Base-by-base conservation (phyloP, 2,797 vertebrate species). In the Coilia nasus region DNA sequence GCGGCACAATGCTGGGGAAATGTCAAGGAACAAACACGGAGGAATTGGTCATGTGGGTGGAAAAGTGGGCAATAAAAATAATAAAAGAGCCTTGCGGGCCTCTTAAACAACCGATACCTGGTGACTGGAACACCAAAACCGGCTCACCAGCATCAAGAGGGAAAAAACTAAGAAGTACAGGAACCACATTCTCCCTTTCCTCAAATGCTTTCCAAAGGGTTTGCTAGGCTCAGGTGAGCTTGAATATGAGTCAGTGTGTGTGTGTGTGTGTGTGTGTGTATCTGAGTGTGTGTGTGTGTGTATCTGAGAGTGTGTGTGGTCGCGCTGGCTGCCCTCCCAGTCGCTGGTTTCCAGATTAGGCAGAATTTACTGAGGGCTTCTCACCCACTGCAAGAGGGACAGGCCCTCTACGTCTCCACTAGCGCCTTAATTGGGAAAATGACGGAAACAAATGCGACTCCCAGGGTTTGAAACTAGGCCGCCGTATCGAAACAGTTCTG, bases 71-170 rank as follows among this genome's bases (percentile, higher is more conserved):
- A 15, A 82, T 46, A 67, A 56, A 71, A 82, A 10, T 17, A 85
- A 84, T 41, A 41, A 81, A 82, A 21, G 7, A 31, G 50, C 81
- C 56, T 80, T 14, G 82, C 44, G 82, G 50, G 50, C 35, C 82
- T 25, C 81, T 85, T 85, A 85, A 85, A 85, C 84, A 82, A 46
- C 9, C 46, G 25, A 67, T 85, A 81, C 84, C 84, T 85, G 81
- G 81, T 56, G 84, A 17, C 54, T 85, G 64, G 84, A 57, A 50
- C 60, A 85, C 81, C 71, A 67, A 71, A 25, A 75, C 35, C 71
- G 21, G 19, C 2, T 44, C 35, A 35, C 71, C 35, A 78, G 6
- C 35, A 19, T 44, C 17, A 21, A 54, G 50, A 14, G 50, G 7
- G 50, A 54, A 54, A 54, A 10, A 2, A 14, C 7, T 9, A 7